Base-by-base conservation (phyloP, 1,140 invertebrate genomes). In the Drosophila kikkawai region DNA sequence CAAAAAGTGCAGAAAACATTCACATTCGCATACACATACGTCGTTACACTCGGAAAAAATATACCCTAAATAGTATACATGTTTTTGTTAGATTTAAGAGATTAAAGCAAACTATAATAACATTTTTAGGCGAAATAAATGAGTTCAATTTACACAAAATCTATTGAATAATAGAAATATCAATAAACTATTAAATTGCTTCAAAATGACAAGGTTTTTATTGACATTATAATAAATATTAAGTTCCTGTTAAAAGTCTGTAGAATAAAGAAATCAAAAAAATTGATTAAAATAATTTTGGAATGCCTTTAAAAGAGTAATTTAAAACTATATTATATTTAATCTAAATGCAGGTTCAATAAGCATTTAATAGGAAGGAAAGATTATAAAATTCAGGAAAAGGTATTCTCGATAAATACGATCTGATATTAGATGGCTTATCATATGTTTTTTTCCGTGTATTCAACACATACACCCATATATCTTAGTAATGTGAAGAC, bases 401-500 rank as follows among this genome's bases (percentile, higher is more conserved):
- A 51, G 0, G 7, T 51, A 17, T 34, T 12, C 7, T 17, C 2
- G 2, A 34, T 51, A 34, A 5, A 7, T 51, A 17, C n/a, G 11
- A 7, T 51, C 9, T 34, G 11, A 8, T 17, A 7, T 3, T 1
- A 55, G 12, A 32, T 22, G 12, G 17, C 19, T 0, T 15, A 26
- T 47, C 0, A 34, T 19, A 29, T 17, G 1, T 19, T 50, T 61
- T 42, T 9, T 65, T 34, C 17, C 13, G 19, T 50, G 44, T 42
- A 8, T 34, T 26, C 32, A 15, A 36, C 66, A 60, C 64, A 48
- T 44, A 53, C 48, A 63, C 36, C 37, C 9, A 66, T 59, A 66
- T 41, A 59, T 48, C 71, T 79, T 65, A 75, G 67, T 51, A 47
- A 68, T 75, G 73, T 58, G 84, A 88, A 88, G 84, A 88, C 85